Base-by-base conservation (phyloP, 2,888 invertebrate species). In the Chesias legatella region DNA sequence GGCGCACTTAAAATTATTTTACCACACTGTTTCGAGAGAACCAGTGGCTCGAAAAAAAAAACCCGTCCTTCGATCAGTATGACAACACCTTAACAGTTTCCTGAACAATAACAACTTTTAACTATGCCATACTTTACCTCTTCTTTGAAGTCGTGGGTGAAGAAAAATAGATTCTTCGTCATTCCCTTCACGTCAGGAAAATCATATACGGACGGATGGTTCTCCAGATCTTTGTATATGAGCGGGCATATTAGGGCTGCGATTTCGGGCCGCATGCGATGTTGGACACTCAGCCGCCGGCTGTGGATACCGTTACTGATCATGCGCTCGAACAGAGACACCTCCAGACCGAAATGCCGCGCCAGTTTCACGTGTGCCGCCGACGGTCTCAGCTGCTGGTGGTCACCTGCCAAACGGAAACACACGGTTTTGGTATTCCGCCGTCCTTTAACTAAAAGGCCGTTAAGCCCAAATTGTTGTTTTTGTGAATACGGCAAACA, bases 261-360 rank as follows among this genome's bases (percentile, higher is more conserved):
- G 60, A 82, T 53, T 50, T 82, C 79, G 0, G 94, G 92, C 8
- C 94, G 89, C 95, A 95, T 95, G 43, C 96, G 90, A 72, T 95
- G 94, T 68, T 97, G 96, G 5, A 91, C 90, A 45, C 85, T 74
- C 7, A 95, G 76, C 5, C 85, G 80, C n/a, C 90, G 82, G 53
- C 89, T 91, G 38, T 91, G 89, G 9, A 93, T 77, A 0, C 90
- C 88, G 64, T 94, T 93, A 13, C 80, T 88, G 10, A 96, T 89
- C 90, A 96, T 91, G 24, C 95, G 89, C 73, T 96, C 96, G 75
- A 96, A 96, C 33, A 96, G 79, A 0, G 95, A 95, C 20, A 95
- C 86, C 48, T 95, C 93, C 38, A 95, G 80, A 36, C 92, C 88
- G 69, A 88, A 94, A 33, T 90, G 72, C 48, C 79, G 89, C 6